Evolutionary conservation across 2,797 vertebrate genomes (phyloP), one percentile per base, ranked within the genome.

Genomic region (Sebastiscus tertius): DNA sequence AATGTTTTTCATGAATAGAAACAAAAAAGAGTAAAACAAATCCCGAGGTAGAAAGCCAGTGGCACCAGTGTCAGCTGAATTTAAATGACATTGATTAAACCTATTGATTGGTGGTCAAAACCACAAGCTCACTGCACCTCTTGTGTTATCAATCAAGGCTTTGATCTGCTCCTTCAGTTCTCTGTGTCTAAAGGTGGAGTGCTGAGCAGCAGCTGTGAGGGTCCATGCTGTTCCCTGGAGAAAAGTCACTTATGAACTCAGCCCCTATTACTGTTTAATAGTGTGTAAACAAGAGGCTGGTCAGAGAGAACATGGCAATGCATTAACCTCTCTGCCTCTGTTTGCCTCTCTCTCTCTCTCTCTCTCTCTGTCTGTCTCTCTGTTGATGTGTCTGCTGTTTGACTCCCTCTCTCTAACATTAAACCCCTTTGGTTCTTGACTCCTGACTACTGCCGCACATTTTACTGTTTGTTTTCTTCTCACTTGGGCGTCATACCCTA

Each of bases 241-340:
- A 82, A 71, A 87, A 90, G 56, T 75, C 75, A 79, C 83, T 93
- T 77, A 91, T 92, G 85, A 92, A 88, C 88, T 91, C 76, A 79
- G 81, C 82, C 82, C 68, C 87, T 83, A 78, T 91, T 89, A 92
- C 87, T 87, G 89, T 92, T 91, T 88, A 88, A 94, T 90, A 88
- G 77, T 90, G 87, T 91, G 87, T 91, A 92, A 94, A 93, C 89
- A 93, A 87, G 75, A 88, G 72, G 61, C 59, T 89, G 87, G 87
- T 84, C 87, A 83, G 78, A 70, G 76, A 67, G 59, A 86, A 85
- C 75, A 87, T 75, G 72, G 66, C 59, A 64, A 88, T 85, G 75
- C 76, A 93, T 93, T 93, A 92, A 92, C 89, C 87, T 85, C 81
- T 85, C 72, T 79, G 84, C 84, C 69, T 87, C 67, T 75, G 70